Percentiles rank a stretch among this genome's conserved stretches.
phyloP scores from a whole-genome alignment of 53 echinoderm and acorn worm genomes.

The Pentamera pediparva region DNA sequence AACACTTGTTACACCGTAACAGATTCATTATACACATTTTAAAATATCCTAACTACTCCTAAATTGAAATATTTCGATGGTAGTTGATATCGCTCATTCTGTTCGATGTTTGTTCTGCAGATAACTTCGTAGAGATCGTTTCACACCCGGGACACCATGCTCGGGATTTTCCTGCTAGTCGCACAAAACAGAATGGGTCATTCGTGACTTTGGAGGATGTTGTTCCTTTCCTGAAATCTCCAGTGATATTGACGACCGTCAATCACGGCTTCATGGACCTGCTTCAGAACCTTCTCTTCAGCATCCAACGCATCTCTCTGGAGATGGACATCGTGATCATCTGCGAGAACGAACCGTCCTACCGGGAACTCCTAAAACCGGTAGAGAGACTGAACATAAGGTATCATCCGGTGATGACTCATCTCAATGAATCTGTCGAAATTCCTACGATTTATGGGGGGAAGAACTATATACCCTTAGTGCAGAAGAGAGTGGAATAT shows the following conservation, averaged over 20 bases:
- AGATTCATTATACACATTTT: too few relatives aligned
- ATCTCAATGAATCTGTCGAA: not conserved
- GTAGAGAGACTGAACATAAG: not conserved
- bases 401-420: not conserved
- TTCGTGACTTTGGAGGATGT: too few relatives aligned
- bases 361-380: not conserved
- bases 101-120: too few relatives aligned
- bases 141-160: too few relatives aligned
- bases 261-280: not conserved
- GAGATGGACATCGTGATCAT: not conserved
- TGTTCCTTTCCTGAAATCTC: not conserved
- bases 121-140: too few relatives aligned
- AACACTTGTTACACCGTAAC: too few relatives aligned
- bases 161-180: too few relatives aligned
- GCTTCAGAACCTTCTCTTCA: not conserved
- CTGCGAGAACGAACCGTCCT: not conserved
- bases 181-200: too few relatives aligned
- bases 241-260: not conserved
- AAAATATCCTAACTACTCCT: too few relatives aligned
- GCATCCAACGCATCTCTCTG: not conserved
- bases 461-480: not conserved
- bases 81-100: too few relatives aligned
- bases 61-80: too few relatives aligned
- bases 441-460: not conserved
- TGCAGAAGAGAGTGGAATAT: slow-evolving; percentile 1